Evolutionary conservation across 1,140 invertebrate genomes (phyloP).

Genomic region (Nebria ingens): DNA sequence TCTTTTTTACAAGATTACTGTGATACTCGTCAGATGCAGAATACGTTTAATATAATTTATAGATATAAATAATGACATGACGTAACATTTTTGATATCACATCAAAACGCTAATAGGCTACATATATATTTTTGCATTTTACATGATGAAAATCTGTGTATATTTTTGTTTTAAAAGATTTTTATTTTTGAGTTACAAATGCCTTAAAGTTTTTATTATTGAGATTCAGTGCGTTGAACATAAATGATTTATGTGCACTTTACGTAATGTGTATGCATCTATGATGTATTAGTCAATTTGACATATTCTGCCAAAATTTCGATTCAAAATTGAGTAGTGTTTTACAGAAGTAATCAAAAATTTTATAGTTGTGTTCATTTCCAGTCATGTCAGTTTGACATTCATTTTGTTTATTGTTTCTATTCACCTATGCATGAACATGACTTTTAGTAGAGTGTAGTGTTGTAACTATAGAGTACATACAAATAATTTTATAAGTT

Average conservation of each 20-base stretch:
- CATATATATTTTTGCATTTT: constrained; percentile 7
- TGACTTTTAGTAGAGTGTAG: not conserved
- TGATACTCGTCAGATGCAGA: constrained; percentile 9
- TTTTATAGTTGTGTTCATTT: too few species aligned
- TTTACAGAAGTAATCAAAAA: too few species aligned
- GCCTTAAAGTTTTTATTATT: not conserved
- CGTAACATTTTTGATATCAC: not conserved
- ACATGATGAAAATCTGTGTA: not conserved
- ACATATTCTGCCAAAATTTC: not conserved
- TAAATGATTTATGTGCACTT: not conserved
- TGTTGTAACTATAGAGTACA: not conserved
- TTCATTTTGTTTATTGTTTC: not conserved
- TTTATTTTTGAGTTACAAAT: not conserved
- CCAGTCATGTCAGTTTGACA: not conserved
- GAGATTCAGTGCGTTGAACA: not conserved
- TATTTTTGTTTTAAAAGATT: constrained; percentile 4
- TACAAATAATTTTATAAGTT: too few species aligned
- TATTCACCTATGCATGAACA: not conserved
- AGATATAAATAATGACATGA: not conserved
- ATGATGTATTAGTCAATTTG: constrained; percentile 7
- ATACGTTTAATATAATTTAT: constrained; percentile 7
- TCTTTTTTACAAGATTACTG: constrained; percentile 7
- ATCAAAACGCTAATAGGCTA: constrained; percentile 5
- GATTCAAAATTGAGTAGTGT: not conserved
- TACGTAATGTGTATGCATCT: constrained; percentile 3